Conservation (phyloP, 2,113 vertebrate species). For the Picathartes gymnocephalus region DNA sequence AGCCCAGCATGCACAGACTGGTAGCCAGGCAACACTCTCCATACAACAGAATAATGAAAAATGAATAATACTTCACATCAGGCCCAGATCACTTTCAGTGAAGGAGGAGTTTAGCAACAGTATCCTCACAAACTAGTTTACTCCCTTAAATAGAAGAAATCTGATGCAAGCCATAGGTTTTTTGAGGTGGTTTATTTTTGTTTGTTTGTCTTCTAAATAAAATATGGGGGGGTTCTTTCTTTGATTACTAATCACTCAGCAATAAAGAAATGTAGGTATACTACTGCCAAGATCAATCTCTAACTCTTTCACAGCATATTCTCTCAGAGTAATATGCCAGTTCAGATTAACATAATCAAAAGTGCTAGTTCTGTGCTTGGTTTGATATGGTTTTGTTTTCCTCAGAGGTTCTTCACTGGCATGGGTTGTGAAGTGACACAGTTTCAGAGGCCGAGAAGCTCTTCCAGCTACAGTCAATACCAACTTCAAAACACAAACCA, state of each 20-base stretch:
- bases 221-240: accelerated
- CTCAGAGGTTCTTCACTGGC: neutral
- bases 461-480: neutral
- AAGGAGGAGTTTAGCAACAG: neutral
- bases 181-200: neutral
- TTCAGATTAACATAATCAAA: neutral
- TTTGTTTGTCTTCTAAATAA: neutral
- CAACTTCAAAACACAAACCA: neutral
- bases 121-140: neutral
- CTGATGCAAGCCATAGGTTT: neutral
- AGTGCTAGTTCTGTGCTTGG: neutral
- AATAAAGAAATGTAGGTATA: neutral
- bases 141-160: neutral
- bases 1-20: neutral
- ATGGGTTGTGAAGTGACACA: accelerated
- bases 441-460: neutral
- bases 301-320: neutral
- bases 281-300: neutral
- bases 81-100: neutral
- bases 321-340: neutral
- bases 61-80: neutral
- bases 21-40: neutral
- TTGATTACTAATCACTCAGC: neutral
- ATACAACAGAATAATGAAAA: neutral
- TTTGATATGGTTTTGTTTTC: neutral